Evolutionary conservation across 2,113 vertebrate species (phyloP).

Genomic region (Egretta garzetta): DNA sequence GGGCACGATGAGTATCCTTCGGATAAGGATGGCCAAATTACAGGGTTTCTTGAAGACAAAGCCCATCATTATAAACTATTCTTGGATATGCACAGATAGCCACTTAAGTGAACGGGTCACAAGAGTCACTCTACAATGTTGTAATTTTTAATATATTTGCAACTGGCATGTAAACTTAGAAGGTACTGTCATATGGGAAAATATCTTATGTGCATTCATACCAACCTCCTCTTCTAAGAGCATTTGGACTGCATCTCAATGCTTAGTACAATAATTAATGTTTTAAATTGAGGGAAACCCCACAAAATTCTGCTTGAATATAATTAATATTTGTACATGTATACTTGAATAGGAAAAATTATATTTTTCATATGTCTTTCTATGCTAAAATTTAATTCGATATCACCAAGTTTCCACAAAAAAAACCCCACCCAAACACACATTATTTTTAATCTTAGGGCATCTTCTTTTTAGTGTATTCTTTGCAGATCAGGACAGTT

Average conservation of each 20-base stretch:
- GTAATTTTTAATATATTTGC: background rate
- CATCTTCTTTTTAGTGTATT: background rate
- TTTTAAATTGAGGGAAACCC: background rate
- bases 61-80: background rate
- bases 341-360: background rate
- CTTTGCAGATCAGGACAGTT: background rate
- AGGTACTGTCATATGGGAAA: background rate
- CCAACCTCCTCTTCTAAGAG: background rate
- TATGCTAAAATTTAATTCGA: background rate
- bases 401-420: background rate
- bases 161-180: background rate
- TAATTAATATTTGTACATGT: background rate
- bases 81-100: background rate
- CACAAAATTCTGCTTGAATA: background rate
- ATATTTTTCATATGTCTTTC: background rate
- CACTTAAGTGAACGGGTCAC: background rate
- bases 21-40: background rate
- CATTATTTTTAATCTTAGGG: background rate
- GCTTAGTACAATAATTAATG: background rate
- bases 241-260: background rate
- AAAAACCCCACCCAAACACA: background rate
- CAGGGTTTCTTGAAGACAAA: background rate
- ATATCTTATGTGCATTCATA: background rate
- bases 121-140: background rate
- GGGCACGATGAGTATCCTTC: background rate